These are phyloP conservation scores for Virgularia gustaviana DNA, from an alignment of 92 coral and sea anemone species.

Conservation along the genomic window DNA sequence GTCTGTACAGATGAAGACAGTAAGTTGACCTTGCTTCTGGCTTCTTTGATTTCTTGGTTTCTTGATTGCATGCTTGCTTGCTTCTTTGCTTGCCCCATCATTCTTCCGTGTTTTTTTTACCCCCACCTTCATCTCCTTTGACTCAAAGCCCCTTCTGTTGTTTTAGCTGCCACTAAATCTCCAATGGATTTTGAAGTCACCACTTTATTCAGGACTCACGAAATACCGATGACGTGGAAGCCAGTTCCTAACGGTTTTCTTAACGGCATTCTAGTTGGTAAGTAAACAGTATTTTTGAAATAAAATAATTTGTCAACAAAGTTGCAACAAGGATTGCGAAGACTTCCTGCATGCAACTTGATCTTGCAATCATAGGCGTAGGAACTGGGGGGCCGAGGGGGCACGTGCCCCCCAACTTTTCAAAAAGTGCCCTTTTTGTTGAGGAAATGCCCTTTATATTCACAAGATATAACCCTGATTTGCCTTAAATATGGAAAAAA, in stretches of 20 bases:
- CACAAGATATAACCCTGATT: too few species aligned
- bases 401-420: too few species aligned
- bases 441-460: too few species aligned
- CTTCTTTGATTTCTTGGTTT: slow-evolving; percentile 13
- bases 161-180: slow-evolving; percentile 16
- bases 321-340: too few species aligned
- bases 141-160: too few species aligned
- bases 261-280: slow-evolving; percentile 27
- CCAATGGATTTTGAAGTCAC: slow-evolving; percentile 31
- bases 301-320: not conserved
- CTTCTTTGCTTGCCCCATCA: not conserved
- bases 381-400: too few species aligned
- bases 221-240: slow-evolving; percentile 42
- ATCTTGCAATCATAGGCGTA: too few species aligned
- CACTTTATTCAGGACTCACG: slow-evolving; percentile 14
- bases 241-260: slow-evolving; percentile 36
- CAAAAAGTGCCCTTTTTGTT: too few species aligned
- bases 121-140: not conserved
- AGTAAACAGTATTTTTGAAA: not conserved
- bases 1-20: slow-evolving; percentile 63
- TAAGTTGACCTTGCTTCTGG: slow-evolving; percentile 52
- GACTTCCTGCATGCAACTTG: too few species aligned
- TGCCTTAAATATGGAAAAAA: too few species aligned
- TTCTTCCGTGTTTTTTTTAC: too few species aligned
- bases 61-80: not conserved